Base-by-base conservation (phyloP, 2,888 invertebrate species). In the Bombyx huttoni region DNA sequence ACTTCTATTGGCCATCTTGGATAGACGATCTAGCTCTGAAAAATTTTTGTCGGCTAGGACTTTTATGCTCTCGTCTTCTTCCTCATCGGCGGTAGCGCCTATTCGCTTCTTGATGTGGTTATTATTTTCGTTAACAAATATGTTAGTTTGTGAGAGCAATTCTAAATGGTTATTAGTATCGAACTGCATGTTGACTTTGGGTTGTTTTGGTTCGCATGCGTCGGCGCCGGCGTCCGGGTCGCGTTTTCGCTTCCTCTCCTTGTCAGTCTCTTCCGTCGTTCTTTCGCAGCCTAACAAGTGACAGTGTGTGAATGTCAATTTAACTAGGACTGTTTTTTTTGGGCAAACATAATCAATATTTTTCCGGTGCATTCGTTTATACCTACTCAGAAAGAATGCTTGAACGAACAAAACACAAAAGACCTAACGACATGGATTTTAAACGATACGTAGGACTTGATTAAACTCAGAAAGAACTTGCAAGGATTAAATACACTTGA, bases 231-330 rank as follows among this genome's bases (percentile, higher is more conserved):
- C 50, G 46, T 71, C 77, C 60, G 67, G 78, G 51, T 89, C 86
- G 57, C 89, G 82, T 53, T 92, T 78, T 56, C 90, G 89, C 60
- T 89, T 86, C 49, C 92, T 87, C 59, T 93, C 92, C 67, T 90
- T 90, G 3, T 92, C 63, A 57, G 93, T 88, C 67, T 89, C 90
- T 62, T 89, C 84, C 93, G 93, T 93, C 49, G 88, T 86, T 51
- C 79, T 82, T 74, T 93, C 93, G 64, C 90, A 89, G 56, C 84
- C 92, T 92, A 81, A 51, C 86, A 89, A 59, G 50, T 3, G 48
- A 52, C 46, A 49, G 35, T 49, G 46, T 47, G 10, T 46, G 14
- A 47, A n/a, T n/a, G n/a, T 49, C n/a, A 49, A 49, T 35, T 7
- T 49, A 49, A 12, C 13, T 14, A 53, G 47, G 50, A 40, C n/a